Percentiles rank a stretch among this genome's conserved stretches.
Evolutionary conservation across 2,113 vertebrate genomes (phyloP).

Genomic region (Alligator mississippiensis): DNA sequence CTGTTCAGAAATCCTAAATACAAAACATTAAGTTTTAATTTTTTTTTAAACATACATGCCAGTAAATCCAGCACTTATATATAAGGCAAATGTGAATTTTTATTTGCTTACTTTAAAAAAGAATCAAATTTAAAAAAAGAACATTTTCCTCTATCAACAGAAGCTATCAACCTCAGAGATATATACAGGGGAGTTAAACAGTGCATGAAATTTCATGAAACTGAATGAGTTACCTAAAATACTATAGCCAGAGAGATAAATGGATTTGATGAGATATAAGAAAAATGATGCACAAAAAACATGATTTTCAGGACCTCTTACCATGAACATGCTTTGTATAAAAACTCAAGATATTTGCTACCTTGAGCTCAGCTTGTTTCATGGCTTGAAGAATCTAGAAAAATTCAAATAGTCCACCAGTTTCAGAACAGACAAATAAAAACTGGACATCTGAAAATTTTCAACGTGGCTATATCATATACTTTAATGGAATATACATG

Average conservation of each 20-base stretch:
- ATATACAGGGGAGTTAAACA: not conserved
- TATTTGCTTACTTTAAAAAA: not conserved
- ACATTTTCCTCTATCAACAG: not conserved
- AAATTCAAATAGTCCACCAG: not conserved
- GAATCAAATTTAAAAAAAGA: not conserved
- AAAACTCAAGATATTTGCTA: not conserved
- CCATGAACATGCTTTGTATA: not conserved
- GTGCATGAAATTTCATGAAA: not conserved
- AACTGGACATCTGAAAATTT: not conserved
- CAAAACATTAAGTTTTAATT: not conserved
- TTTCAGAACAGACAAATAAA: not conserved
- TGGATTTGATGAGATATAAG: not conserved
- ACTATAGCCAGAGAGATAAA: not conserved
- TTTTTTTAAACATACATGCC: not conserved
- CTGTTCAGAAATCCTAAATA: not conserved
- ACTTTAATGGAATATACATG: too few species aligned
- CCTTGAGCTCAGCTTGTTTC: not conserved
- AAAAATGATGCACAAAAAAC: not conserved
- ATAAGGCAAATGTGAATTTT: not conserved
- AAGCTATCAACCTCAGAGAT: not conserved
- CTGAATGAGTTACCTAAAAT: not conserved
- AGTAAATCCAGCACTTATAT: not conserved
- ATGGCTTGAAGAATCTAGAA: not conserved
- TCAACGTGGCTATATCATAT: too few species aligned
- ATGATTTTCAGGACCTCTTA: not conserved